Conservation (phyloP, 2,797 vertebrate species). For the Epinephelus coioides region DNA sequence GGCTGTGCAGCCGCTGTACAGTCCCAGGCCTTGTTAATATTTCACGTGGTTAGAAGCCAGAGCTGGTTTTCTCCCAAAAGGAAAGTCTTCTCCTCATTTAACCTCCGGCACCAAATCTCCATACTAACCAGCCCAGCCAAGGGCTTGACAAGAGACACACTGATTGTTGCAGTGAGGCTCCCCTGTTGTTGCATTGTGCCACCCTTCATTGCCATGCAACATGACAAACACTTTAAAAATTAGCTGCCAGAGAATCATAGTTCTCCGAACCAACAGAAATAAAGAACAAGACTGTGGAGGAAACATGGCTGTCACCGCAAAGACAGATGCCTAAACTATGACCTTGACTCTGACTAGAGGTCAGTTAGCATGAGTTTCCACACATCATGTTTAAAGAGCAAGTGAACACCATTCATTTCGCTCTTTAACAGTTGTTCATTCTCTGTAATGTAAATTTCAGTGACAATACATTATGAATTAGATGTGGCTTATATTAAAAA, state of each 20-base stretch:
- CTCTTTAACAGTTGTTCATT: not conserved
- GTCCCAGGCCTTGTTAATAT: constrained; percentile 79
- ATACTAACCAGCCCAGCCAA: constrained; percentile 70
- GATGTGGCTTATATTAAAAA: not conserved
- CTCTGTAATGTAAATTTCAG: not conserved
- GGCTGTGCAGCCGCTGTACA: constrained; percentile 41
- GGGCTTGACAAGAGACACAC: constrained; percentile 32
- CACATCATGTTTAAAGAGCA: not conserved
- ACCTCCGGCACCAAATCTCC: constrained; percentile 71
- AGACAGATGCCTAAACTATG: not conserved
- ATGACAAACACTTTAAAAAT: constrained; percentile 40
- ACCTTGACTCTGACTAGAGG: constrained; percentile 7
- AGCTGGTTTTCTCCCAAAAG: constrained; percentile 60
- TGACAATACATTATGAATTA: not conserved
- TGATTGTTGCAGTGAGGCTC: constrained; percentile 45
- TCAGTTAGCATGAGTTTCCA: not conserved
- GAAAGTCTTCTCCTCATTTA: constrained; percentile 75
- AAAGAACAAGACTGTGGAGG: not conserved
- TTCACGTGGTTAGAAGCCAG: constrained; percentile 71
- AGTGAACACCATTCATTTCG: not conserved
- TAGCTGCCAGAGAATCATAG: constrained; percentile 17
- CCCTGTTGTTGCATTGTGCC: constrained; percentile 34
- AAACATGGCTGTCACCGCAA: not conserved
- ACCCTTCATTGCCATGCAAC: constrained; percentile 12
- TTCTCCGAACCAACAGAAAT: not conserved